phyloP scores from a whole-genome alignment of 2,113 vertebrate species.

The Mus spicilegus region DNA sequence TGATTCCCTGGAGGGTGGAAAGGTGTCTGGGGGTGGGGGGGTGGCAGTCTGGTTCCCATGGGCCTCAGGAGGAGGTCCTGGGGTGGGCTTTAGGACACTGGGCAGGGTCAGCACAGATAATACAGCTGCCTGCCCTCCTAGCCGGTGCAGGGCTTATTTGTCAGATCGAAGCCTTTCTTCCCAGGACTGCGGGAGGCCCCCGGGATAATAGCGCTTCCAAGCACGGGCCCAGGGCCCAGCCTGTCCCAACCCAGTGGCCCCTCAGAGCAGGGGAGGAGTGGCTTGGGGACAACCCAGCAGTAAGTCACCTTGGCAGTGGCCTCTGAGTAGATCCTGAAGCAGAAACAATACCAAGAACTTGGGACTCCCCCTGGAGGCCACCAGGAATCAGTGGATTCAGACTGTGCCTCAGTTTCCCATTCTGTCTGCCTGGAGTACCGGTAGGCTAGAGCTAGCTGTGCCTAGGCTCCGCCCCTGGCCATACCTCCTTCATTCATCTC shows the following conservation, averaged over 20 bases:
- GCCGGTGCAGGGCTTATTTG: conserved; percentile 74
- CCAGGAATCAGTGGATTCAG: background rate
- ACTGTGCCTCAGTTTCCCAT: background rate
- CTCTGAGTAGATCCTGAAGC: background rate
- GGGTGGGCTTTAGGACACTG: background rate
- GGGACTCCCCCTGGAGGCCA: background rate
- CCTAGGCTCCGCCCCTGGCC: background rate
- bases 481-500: too few species aligned
- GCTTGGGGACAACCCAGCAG: background rate
- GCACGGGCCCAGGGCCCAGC: conserved; percentile 15
- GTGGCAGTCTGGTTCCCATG: conserved; percentile 64
- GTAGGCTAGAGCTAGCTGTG: background rate
- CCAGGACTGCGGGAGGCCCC: conserved; percentile 29
- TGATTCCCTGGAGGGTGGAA: background rate
- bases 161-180: conserved; percentile 77
- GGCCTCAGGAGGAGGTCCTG: conserved; percentile 54
- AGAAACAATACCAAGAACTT: background rate
- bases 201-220: conserved; percentile 62
- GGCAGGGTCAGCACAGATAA: conserved; percentile 71
- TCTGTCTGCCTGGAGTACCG: background rate
- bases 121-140: conserved; percentile 61
- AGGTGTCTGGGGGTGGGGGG: background rate
- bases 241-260: background rate
- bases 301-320: conserved; percentile 65
- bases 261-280: background rate